A percentile compares a stretch with the other conserved stretches of the same genome.
phyloP scores from a whole-genome alignment of 2,797 vertebrate species.

The Karalla daura region DNA sequence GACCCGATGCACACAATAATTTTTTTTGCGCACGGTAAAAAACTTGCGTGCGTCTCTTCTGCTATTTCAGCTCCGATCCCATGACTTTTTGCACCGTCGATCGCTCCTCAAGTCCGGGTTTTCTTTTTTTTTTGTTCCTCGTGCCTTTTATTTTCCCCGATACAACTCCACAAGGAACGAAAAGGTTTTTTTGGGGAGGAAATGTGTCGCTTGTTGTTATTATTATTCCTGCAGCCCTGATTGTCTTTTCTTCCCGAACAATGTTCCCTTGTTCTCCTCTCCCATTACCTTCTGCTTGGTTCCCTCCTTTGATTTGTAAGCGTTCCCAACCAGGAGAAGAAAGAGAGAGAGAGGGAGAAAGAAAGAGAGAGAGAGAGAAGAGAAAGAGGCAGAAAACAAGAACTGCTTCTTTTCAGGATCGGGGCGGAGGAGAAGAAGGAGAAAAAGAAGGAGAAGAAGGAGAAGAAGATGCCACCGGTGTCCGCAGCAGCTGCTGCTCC shows the following conservation, averaged over 20 bases:
- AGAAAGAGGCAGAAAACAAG: constrained; percentile 14
- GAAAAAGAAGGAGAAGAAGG: constrained; percentile 46
- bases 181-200: no score
- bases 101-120: no score
- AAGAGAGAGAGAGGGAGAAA: no score
- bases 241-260: constrained; percentile 73
- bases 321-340: no score
- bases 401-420: no score
- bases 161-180: constrained; percentile 63
- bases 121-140: no score
- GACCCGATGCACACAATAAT: no score
- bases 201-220: no score
- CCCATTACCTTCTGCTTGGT: constrained; percentile 82
- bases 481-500: constrained; percentile 78
- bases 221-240: constrained; percentile 68
- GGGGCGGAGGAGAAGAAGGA: constrained; percentile 34
- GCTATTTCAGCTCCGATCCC: constrained; percentile 72
- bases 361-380: no score
- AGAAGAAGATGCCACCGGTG: constrained; percentile 58
- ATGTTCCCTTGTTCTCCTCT: constrained; percentile 78
- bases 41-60: constrained; percentile 61
- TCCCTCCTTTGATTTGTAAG: no score
- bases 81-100: no score
- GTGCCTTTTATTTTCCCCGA: constrained; percentile 38
- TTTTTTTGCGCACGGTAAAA: no score